A percentile compares a stretch with the other conserved stretches of the same genome.
Conservation (phyloP, 64 coral and sea anemone species). For the Montipora efflorescens region DNA sequence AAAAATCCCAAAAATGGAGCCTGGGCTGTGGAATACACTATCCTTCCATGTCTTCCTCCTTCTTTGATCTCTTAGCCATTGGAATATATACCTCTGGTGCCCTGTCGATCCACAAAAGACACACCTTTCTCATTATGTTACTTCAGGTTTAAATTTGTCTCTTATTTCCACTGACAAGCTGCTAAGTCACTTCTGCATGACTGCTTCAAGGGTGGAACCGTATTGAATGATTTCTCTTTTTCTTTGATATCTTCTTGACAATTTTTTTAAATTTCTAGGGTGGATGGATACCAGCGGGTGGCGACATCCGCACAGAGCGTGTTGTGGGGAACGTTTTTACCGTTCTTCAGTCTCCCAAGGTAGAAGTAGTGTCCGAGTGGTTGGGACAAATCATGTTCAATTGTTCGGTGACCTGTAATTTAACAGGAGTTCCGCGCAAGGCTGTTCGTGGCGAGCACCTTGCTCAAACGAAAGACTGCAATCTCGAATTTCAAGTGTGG, state of each 20-base stretch:
- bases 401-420: constrained; percentile 79
- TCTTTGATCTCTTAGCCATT: too few species aligned
- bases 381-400: constrained; percentile 69
- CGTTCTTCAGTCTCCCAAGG: constrained; percentile 46
- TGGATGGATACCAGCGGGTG: constrained; percentile 81
- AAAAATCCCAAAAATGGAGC: too few species aligned
- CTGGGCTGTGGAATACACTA: too few species aligned
- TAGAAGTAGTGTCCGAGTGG: constrained; percentile 49
- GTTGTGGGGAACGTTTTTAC: constrained; percentile 72
- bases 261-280: not conserved
- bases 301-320: constrained; percentile 65
- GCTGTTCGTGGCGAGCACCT: constrained; percentile 42
- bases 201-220: not conserved
- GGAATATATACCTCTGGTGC: too few species aligned
- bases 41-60: too few species aligned
- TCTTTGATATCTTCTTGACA: not conserved
- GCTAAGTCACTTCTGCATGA: too few species aligned
- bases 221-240: not conserved
- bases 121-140: too few species aligned
- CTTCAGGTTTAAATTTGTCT: too few species aligned
- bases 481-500: constrained; percentile 71
- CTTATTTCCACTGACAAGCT: too few species aligned
- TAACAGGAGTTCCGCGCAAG: constrained; percentile 28
- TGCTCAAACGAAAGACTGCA: constrained; percentile 66
- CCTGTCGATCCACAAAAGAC: too few species aligned